phyloP scores from a whole-genome alignment of 2,888 invertebrate species.

The Rhagium mordax region DNA sequence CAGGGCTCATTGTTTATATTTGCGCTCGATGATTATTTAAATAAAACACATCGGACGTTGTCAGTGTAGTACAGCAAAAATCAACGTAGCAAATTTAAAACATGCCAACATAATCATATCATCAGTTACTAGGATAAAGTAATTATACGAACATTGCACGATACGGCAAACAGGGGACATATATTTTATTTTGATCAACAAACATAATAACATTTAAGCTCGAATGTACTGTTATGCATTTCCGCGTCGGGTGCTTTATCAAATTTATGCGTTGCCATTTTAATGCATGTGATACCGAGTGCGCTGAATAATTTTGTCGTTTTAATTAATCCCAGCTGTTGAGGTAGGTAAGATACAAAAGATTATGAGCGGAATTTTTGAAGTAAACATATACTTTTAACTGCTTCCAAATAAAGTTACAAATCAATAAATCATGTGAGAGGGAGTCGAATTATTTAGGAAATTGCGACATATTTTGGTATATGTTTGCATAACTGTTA shows the following conservation, averaged over 20 bases:
- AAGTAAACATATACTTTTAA: too few relatives aligned
- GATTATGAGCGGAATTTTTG: too few relatives aligned
- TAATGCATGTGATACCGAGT: constrained; percentile 8
- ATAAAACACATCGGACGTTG: constrained; percentile 1
- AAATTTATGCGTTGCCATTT: constrained; percentile 39
- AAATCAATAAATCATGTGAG: too few relatives aligned
- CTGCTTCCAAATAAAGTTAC: too few relatives aligned
- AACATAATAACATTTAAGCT: constrained; percentile 36
- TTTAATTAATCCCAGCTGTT: neutral
- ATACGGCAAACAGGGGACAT: constrained; percentile 30
- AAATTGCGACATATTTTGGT: too few relatives aligned
- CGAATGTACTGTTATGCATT: constrained; percentile 30
- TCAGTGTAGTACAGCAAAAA: constrained; percentile 10
- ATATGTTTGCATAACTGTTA: too few relatives aligned
- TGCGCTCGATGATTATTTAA: neutral
- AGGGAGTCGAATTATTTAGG: too few relatives aligned
- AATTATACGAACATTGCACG: constrained; percentile 29
- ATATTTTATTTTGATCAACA: constrained; percentile 38
- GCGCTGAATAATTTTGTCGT: neutral
- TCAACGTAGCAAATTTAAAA: constrained; percentile 15
- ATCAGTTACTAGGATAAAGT: constrained; percentile 29
- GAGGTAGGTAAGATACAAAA: too few relatives aligned
- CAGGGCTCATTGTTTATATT: neutral
- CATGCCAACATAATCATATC: constrained; percentile 31
- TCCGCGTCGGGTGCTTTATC: constrained; percentile 38